These are phyloP conservation scores for Drosophila flavopinicola DNA, from an alignment of 2,888 invertebrate genomes.

Conservation along the genomic window DNA sequence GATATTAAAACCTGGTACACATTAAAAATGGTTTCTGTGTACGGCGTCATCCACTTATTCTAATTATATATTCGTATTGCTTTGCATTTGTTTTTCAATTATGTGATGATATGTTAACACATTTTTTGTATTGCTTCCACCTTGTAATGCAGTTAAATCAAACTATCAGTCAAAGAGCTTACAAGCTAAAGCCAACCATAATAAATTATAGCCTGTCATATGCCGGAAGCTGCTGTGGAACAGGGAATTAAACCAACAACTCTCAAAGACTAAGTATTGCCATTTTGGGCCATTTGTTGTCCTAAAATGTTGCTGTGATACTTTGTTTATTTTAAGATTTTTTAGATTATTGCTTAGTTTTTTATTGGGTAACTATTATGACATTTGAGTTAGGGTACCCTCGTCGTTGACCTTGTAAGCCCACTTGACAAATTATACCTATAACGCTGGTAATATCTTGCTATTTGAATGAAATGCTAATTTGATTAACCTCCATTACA, in stretches of 20 bases:
- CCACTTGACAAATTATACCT: constrained; percentile 70
- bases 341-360: not conserved
- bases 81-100: constrained; percentile 15
- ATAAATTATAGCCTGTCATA: constrained; percentile 22
- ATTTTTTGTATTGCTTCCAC: constrained; percentile 78
- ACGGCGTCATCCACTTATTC: no score
- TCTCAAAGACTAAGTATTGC: no score
- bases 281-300: not conserved
- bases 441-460: constrained; percentile 72
- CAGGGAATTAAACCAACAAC: not conserved
- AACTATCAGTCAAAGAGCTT: constrained; percentile 5
- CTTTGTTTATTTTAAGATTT: no score
- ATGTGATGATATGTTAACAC: constrained; percentile 58
- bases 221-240: not conserved
- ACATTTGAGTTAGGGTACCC: not conserved
- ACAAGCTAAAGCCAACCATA: constrained; percentile 13
- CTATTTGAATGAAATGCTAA: constrained; percentile 78
- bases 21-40: no score
- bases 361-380: constrained; percentile 1
- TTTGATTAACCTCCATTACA: constrained; percentile 73
- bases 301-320: not conserved
- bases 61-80: not conserved
- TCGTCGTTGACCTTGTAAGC: not conserved
- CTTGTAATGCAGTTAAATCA: constrained; percentile 61
- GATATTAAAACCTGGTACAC: no score